A percentile compares a stretch with the other conserved stretches of the same genome.
phyloP scores from a whole-genome alignment of 2,888 invertebrate species.

The Pandemis corylana region DNA sequence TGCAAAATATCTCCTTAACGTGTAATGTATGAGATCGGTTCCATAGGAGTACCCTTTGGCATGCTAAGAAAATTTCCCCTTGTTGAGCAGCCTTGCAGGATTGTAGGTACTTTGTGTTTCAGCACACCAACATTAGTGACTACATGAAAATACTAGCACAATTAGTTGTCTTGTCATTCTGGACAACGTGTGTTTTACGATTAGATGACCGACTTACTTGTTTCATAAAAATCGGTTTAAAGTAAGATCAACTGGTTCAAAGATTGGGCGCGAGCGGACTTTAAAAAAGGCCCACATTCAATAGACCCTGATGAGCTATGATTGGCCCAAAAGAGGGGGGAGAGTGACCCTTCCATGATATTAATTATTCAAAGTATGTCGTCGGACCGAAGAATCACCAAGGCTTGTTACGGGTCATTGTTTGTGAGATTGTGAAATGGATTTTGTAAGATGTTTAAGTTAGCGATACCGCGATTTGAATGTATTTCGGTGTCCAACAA shows the following conservation, averaged over 20 bases:
- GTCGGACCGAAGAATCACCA: constrained; percentile 55
- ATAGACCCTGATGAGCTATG: constrained; percentile 77
- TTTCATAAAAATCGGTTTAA: background rate
- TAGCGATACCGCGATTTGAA: background rate
- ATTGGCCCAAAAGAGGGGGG: constrained; percentile 57
- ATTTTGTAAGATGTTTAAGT: constrained; percentile 14
- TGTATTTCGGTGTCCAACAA: background rate
- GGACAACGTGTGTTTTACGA: background rate
- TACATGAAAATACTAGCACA: no score
- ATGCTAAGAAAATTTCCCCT: no score
- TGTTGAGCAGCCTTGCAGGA: no score
- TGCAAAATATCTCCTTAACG: no score
- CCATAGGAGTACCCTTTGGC: no score
- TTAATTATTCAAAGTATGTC: constrained; percentile 82
- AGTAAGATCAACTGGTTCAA: background rate
- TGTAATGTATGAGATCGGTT: no score
- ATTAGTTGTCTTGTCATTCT: no score
- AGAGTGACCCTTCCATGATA: constrained; percentile 71
- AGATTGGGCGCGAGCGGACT: constrained; percentile 38
- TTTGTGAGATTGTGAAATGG: constrained; percentile 53
- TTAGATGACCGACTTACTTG: background rate
- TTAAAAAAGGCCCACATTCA: constrained; percentile 61
- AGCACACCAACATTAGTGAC: no score
- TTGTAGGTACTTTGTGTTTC: no score
- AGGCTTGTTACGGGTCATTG: constrained; percentile 63